phyloP scores from a whole-genome alignment of 2,888 invertebrate genomes.

The Heliconius hortense region DNA sequence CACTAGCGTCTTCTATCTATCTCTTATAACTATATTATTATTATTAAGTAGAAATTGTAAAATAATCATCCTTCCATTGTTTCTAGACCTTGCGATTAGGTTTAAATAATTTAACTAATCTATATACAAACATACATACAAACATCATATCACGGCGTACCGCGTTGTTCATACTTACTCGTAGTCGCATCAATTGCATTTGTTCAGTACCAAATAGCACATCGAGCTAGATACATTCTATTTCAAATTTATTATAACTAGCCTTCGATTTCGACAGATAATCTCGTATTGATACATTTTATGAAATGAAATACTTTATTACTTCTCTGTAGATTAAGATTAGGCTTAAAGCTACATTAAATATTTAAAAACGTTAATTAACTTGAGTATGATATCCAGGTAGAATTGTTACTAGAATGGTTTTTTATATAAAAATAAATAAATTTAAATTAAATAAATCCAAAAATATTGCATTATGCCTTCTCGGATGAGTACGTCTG shows the following conservation, averaged over 20 bases:
- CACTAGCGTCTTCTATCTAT: constrained; percentile 76
- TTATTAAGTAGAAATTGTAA: constrained; percentile 73
- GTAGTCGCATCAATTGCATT: constrained; percentile 77
- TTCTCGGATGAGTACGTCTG: constrained; percentile 52
- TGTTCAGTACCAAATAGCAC: constrained; percentile 78
- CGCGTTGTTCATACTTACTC: constrained; percentile 58
- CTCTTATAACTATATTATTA: constrained; percentile 58
- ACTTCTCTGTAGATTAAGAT: constrained; percentile 75
- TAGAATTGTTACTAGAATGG: constrained; percentile 81
- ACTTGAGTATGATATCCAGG: constrained; percentile 69
- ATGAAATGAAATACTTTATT: constrained; percentile 55
- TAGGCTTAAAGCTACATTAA: constrained; percentile 77
- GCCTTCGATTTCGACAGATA: constrained; percentile 28
- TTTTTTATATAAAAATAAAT: constrained; percentile 71
- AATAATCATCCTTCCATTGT: constrained; percentile 72
- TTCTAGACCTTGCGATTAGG: constrained; percentile 46
- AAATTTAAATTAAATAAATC: constrained; percentile 59
- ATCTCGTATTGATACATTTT: constrained; percentile 50
- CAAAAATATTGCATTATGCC: constrained; percentile 58
- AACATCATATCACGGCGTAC: constrained; percentile 46
- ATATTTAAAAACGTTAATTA: constrained; percentile 71
- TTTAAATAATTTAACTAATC: constrained; percentile 39
- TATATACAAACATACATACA: constrained; percentile 43
- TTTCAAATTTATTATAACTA: constrained; percentile 60
- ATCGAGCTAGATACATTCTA: constrained; percentile 68